Evolutionary conservation across 2,888 invertebrate species (phyloP), one percentile per base, ranked within the genome.

Genomic region (Orchesellides sinensis): DNA sequence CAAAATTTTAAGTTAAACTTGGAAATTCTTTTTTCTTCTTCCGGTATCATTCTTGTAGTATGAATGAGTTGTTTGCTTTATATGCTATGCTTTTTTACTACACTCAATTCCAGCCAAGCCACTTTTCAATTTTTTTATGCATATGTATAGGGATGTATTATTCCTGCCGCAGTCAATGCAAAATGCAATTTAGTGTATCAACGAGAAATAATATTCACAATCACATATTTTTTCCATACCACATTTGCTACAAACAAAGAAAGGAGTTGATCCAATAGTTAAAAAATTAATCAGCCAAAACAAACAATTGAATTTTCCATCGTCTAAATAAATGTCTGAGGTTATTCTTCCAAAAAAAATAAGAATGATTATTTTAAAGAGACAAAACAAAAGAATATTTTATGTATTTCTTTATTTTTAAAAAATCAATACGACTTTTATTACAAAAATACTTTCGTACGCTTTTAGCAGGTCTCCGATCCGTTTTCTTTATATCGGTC

Each of bases 111-210:
- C 56, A 56, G 35, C 35, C 56, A 25, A 47, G n/a, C n/a, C n/a
- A n/a, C n/a, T n/a, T n/a, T n/a, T n/a, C n/a, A n/a, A n/a, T n/a
- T n/a, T n/a, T 66, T 69, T 52, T 27, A 35, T 52, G 21, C 21
- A 32, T 40, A 25, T 5, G 23, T 19, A n/a, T 23, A 47, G 45
- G 47, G 27, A 40, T n/a, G 10, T 40, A n/a, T 40, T 40, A 79
- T 70, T 79, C 72, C 72, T 79, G 70, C 79, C 79, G 79, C 72
- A 79, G 72, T 63, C 79, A 79, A 79, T 72, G 72, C 79, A 79
- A 63, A 47, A n/a, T n/a, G n/a, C n/a, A n/a, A n/a, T n/a, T n/a
- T n/a, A n/a, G n/a, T n/a, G n/a, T n/a, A n/a, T n/a, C n/a, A 54
- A 12, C 14, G 32, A 66, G 27, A 61, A 65, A 29, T 29, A 25